Evolutionary conservation across 2,888 invertebrate genomes (phyloP).

Genomic region (Limulus polyphemus): DNA sequence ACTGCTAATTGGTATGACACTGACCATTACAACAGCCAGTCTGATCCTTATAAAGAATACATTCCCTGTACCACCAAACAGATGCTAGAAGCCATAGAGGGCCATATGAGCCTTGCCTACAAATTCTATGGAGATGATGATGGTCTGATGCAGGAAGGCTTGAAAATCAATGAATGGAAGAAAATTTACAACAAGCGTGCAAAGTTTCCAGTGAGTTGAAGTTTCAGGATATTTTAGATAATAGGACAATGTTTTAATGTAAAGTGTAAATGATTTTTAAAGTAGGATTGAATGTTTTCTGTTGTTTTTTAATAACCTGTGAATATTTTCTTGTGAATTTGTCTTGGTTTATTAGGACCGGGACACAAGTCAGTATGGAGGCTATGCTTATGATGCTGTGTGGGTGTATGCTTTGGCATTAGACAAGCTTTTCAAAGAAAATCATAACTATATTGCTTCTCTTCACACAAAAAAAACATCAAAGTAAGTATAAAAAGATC

Average conservation of each 20-base stretch:
- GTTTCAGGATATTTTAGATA: no score
- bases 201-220: no score
- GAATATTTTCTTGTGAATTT: no score
- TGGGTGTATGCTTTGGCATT: constrained; percentile 65
- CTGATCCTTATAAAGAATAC: constrained; percentile 34
- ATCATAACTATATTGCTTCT: constrained; percentile 40
- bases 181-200: constrained; percentile 36
- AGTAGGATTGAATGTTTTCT: no score
- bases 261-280: no score
- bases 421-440: constrained; percentile 48
- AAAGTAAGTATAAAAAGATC: constrained; percentile 33
- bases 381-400: constrained; percentile 66
- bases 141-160: constrained; percentile 47
- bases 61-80: constrained; percentile 50
- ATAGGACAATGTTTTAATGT: no score
- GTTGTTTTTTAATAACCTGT: no score
- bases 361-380: constrained; percentile 51
- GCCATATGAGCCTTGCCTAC: constrained; percentile 56
- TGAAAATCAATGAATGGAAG: constrained; percentile 51
- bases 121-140: constrained; percentile 51
- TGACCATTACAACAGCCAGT: constrained; percentile 35
- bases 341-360: constrained; percentile 3
- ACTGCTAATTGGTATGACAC: constrained; percentile 48
- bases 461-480: constrained; percentile 25
- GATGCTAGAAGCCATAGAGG: constrained; percentile 54